Conservation (phyloP, 2,888 invertebrate genomes). For the Ceramica pisi region DNA sequence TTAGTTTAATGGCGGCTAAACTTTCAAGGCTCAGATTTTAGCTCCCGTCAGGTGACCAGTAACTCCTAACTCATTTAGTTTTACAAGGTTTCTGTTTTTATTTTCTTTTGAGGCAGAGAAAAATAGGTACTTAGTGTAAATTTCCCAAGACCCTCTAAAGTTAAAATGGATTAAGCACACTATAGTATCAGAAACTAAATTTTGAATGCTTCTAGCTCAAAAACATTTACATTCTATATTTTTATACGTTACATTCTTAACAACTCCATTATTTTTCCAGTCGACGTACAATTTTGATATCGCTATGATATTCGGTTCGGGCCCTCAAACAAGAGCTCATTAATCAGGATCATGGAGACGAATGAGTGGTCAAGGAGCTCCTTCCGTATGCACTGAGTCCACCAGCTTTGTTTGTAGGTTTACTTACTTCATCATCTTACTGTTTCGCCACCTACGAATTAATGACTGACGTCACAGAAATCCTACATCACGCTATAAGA, state of each 20-base stretch:
- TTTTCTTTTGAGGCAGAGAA: neutral
- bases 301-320: slow-evolving; percentile 22
- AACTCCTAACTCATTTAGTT: slow-evolving; percentile 5
- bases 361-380: slow-evolving; percentile 16
- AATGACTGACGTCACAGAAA: too few relatives aligned
- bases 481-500: too few relatives aligned
- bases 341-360: slow-evolving; percentile 38
- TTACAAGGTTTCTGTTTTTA: neutral
- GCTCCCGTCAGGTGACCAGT: slow-evolving; percentile 2
- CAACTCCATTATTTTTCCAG: slow-evolving; percentile 5
- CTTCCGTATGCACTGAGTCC: neutral
- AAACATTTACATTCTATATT: neutral
- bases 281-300: slow-evolving; percentile 25
- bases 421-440: neutral
- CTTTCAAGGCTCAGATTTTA: slow-evolving; percentile 19
- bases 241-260: neutral
- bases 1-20: slow-evolving; percentile 44
- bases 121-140: neutral
- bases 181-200: neutral
- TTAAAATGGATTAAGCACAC: neutral
- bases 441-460: neutral
- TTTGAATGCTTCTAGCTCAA: neutral
- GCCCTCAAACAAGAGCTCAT: slow-evolving; percentile 18
- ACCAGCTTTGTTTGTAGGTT: slow-evolving; percentile 1
- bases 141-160: neutral